Conservation (phyloP, 1,140 invertebrate species). For the Hycleus cichorii region DNA sequence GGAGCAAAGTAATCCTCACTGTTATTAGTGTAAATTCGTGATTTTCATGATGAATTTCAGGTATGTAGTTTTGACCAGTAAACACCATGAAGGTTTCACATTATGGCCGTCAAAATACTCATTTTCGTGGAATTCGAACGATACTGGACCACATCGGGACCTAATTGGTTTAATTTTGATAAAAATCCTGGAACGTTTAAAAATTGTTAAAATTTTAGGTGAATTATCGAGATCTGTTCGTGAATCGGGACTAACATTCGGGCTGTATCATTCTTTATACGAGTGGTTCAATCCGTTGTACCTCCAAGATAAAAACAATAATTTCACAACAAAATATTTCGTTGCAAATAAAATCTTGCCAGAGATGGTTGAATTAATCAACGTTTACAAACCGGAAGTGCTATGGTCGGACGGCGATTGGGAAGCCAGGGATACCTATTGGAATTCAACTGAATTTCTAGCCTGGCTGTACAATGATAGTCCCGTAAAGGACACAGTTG, state of each 20-base stretch:
- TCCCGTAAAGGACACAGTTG: conserved; percentile 81
- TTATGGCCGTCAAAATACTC: conserved; percentile 78
- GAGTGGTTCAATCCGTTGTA: conserved; percentile 89
- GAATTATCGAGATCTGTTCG: conserved; percentile 64
- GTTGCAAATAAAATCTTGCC: conserved; percentile 60
- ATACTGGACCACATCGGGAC: conserved; percentile 75
- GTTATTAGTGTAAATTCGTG: not conserved
- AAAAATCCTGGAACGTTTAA: conserved; percentile 16
- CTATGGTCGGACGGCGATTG: conserved; percentile 91
- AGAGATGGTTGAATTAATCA: conserved; percentile 63
- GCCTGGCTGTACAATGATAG: conserved; percentile 94
- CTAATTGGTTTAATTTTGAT: conserved; percentile 49
- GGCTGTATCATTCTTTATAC: conserved; percentile 79
- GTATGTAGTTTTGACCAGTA: conserved; percentile 82
- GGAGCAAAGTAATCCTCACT: conserved; percentile 58
- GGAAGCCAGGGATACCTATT: conserved; percentile 74
- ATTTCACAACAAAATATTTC: conserved; percentile 59
- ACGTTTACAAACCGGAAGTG: conserved; percentile 76
- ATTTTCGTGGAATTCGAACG: conserved; percentile 82
- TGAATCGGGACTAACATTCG: conserved; percentile 61
- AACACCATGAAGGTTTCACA: conserved; percentile 88
- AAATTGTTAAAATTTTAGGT: conserved; percentile 38
- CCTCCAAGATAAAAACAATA: conserved; percentile 58
- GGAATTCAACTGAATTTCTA: conserved; percentile 66
- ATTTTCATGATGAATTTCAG: conserved; percentile 37